A percentile compares a stretch with the other conserved stretches of the same genome.
These are phyloP conservation scores for Sebastes oblongus DNA, from an alignment of 2,797 vertebrate genomes.

Conservation along the genomic window DNA sequence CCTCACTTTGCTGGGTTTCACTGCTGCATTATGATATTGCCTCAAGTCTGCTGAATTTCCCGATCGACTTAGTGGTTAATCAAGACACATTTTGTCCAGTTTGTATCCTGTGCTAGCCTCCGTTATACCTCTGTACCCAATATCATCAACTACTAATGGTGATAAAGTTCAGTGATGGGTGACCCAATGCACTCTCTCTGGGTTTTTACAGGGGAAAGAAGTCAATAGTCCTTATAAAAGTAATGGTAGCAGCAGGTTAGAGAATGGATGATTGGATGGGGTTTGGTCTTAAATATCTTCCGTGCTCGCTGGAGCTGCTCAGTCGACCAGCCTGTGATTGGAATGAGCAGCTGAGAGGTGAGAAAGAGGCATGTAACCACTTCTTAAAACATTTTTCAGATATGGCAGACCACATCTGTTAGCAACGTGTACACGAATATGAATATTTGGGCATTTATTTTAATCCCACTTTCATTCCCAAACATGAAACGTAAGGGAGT, in stretches of 20 bases:
- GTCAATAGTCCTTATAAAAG: conserved; percentile 5
- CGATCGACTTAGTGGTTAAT: conserved; percentile 1
- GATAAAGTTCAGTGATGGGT: background rate
- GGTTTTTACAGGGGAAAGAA: background rate
- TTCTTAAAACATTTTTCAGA: background rate
- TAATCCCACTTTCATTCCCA: background rate
- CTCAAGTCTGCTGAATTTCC: conserved; percentile 24
- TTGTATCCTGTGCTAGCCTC: background rate
- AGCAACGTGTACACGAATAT: background rate
- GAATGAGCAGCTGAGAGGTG: conserved; percentile 2
- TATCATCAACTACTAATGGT: background rate
- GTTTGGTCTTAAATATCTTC: background rate
- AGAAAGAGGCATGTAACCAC: background rate
- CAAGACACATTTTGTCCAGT: background rate
- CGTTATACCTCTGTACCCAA: background rate
- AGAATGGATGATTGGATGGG: background rate
- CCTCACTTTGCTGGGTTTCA: conserved; percentile 23
- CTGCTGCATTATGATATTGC: conserved; percentile 29
- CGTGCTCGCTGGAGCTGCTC: background rate
- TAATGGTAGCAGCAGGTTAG: background rate
- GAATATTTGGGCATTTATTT: background rate
- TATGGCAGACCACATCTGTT: background rate
- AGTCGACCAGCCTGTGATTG: conserved; percentile 1
- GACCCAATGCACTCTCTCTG: background rate
- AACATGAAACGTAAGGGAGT: background rate